Conservation (phyloP, 64 coral and sea anemone species). For the Exaiptasia diaphana region DNA sequence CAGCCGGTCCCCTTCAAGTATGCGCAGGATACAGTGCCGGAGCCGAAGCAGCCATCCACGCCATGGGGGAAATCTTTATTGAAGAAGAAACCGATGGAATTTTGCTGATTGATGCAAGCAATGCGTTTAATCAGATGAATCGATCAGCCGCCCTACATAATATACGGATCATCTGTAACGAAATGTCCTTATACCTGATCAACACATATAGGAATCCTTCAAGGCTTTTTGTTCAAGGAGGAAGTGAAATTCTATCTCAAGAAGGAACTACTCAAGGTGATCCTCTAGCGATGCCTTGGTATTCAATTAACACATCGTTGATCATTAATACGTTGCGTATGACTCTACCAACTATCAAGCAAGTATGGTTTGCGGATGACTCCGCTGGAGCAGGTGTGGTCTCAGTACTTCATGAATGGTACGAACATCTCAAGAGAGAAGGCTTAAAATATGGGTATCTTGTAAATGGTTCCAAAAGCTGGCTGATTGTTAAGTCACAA, state of each 20-base stretch:
- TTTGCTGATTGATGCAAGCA: conserved; percentile 12
- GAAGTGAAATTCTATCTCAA: conserved; percentile 11
- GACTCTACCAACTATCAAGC: background rate
- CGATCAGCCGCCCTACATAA: conserved; percentile 10
- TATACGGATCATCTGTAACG: background rate
- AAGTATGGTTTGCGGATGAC: too few species aligned
- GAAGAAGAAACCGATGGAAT: conserved; percentile 14
- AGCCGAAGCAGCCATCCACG: conserved; percentile 27
- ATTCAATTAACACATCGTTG: background rate
- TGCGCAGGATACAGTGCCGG: conserved; percentile 31
- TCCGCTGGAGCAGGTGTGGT: background rate
- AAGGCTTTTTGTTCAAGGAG: background rate
- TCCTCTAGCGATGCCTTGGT: background rate
- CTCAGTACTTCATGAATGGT: too few species aligned
- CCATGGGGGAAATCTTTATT: conserved; percentile 10
- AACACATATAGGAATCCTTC: conserved; percentile 32
- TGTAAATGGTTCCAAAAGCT: too few species aligned
- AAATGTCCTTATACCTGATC: conserved; percentile 5
- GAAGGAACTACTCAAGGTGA: conserved; percentile 7
- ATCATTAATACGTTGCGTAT: background rate
- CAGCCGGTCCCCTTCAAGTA: background rate
- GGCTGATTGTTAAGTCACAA: too few species aligned
- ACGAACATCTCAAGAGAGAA: too few species aligned
- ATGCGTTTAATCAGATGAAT: background rate
- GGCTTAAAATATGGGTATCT: too few species aligned